Percentiles rank a stretch among this genome's conserved stretches.
phyloP scores from a whole-genome alignment of 1,140 invertebrate genomes.

The Eupeodes corollae region DNA sequence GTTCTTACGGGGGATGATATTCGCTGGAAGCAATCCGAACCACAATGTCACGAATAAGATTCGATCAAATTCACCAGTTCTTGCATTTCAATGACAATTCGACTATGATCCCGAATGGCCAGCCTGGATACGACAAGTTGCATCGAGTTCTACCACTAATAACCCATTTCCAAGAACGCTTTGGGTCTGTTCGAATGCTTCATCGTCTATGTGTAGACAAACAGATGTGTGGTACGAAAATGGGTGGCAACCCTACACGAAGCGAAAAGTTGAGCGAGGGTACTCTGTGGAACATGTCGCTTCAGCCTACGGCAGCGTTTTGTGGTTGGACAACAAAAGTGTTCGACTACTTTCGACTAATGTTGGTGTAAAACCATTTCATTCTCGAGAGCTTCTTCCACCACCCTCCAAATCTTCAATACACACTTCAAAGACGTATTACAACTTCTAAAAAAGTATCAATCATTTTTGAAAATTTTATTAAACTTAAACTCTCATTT shows the following conservation, averaged over 20 bases:
- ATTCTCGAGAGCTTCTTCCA: too few species aligned
- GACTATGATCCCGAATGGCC: background rate
- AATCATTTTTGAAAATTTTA: too few species aligned
- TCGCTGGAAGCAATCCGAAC: background rate
- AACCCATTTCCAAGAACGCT: background rate
- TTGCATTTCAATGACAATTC: conserved; percentile 1
- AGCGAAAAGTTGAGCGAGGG: too few species aligned
- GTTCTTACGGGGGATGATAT: background rate
- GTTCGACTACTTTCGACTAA: too few species aligned
- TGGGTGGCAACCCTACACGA: background rate
- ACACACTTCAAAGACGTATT: too few species aligned
- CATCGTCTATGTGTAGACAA: background rate
- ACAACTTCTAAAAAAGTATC: too few species aligned
- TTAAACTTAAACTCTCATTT: too few species aligned
- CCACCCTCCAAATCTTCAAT: too few species aligned
- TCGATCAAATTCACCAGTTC: background rate
- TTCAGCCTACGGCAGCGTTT: too few species aligned
- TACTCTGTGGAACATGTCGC: too few species aligned
- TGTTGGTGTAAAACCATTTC: too few species aligned
- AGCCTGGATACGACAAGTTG: background rate
- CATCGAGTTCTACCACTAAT: background rate
- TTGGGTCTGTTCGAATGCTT: background rate
- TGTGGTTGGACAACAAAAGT: too few species aligned
- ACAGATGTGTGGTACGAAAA: conserved; percentile 1
- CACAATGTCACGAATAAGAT: background rate